Conservation (phyloP, 2,113 vertebrate species). For the Apteryx owenii region DNA sequence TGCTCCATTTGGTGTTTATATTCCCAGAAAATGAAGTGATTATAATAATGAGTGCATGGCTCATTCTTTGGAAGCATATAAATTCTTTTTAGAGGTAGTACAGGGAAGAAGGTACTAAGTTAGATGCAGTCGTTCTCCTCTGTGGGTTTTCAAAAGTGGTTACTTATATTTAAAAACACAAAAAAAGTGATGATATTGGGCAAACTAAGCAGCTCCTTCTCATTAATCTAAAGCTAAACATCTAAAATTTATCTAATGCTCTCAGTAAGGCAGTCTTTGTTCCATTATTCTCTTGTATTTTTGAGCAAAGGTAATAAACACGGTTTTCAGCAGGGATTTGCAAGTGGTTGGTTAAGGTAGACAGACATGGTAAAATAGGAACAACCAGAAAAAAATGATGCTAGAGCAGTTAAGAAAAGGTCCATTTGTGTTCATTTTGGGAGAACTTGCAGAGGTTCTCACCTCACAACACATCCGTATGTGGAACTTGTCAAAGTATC, state of each 20-base stretch:
- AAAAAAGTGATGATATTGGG: not conserved
- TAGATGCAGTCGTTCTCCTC: not conserved
- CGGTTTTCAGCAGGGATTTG: not conserved
- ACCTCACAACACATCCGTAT: not conserved
- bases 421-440: not conserved
- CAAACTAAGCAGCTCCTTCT: not conserved
- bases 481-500: fast-evolving
- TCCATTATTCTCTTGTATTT: not conserved
- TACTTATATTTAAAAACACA: not conserved
- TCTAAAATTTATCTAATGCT: not conserved
- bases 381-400: fast-evolving
- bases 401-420: not conserved
- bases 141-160: not conserved
- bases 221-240: not conserved
- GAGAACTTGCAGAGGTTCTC: not conserved
- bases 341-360: not conserved
- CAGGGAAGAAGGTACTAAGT: not conserved
- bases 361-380: not conserved
- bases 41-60: not conserved
- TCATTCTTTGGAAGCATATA: not conserved
- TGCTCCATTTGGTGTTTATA: not conserved
- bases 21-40: not conserved
- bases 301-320: not conserved
- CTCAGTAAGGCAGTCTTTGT: not conserved
- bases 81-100: not conserved